A percentile compares a stretch with the other conserved stretches of the same genome.
These are phyloP conservation scores for Rhynchotus rufescens DNA, from an alignment of 2,797 vertebrate species.

Conservation along the genomic window DNA sequence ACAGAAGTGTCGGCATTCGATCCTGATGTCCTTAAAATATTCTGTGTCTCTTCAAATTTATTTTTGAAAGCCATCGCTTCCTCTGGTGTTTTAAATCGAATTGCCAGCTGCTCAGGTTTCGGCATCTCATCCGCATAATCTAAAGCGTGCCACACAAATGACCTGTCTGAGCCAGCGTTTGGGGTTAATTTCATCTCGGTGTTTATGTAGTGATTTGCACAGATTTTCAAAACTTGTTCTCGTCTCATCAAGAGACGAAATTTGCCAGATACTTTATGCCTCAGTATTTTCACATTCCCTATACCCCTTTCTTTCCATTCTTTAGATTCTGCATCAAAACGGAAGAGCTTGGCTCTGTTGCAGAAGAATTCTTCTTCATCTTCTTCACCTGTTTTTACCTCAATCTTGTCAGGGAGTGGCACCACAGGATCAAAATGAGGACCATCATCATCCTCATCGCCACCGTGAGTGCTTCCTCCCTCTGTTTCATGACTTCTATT, in stretches of 20 bases:
- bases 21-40: conserved; percentile 73
- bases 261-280: conserved; percentile 92
- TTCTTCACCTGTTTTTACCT: conserved; percentile 98
- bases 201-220: conserved; percentile 98
- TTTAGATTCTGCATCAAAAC: conserved; percentile 93
- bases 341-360: conserved; percentile 93
- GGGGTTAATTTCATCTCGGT: conserved; percentile 92
- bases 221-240: conserved; percentile 97
- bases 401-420: conserved; percentile 96
- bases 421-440: conserved; percentile 99
- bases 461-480: conserved; percentile 86
- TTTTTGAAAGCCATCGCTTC: conserved; percentile 93
- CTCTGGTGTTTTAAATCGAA: conserved; percentile 95
- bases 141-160: conserved; percentile 96
- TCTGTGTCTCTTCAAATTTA: conserved; percentile 93
- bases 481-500: conserved; percentile 87
- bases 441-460: conserved; percentile 95
- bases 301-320: conserved; percentile 98
- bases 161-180: conserved; percentile 93
- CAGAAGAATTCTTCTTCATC: conserved; percentile 98
- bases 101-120: conserved; percentile 93
- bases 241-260: conserved; percentile 96
- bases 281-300: conserved; percentile 94
- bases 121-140: conserved; percentile 96
- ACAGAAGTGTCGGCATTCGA: conserved; percentile 53